Evolutionary conservation across 2,113 vertebrate genomes (phyloP).

Genomic region (Dolichotis patagonum): DNA sequence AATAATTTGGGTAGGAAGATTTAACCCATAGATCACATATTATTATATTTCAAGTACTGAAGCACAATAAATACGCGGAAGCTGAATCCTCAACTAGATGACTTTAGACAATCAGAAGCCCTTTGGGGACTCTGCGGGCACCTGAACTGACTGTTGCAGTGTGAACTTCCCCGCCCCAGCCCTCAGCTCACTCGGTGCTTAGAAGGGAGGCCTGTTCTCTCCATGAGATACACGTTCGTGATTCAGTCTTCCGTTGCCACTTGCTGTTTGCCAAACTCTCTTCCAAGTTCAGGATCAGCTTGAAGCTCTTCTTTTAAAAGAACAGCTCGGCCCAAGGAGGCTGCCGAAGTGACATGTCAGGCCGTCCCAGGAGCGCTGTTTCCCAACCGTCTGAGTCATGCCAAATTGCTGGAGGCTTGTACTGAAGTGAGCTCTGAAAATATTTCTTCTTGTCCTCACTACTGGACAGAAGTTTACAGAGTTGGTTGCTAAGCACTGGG

Average conservation of each 20-base stretch:
- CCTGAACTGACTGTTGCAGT: accelerated
- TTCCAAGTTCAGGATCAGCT: conserved; percentile 50
- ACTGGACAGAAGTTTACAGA: background rate
- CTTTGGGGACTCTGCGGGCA: background rate
- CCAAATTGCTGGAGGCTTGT: conserved; percentile 58
- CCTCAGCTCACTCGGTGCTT: accelerated
- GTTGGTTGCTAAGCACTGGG: background rate
- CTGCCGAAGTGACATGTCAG: conserved; percentile 29
- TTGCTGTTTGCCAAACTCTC: conserved; percentile 22
- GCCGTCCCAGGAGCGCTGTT: conserved; percentile 27
- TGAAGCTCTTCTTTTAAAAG: conserved; percentile 51
- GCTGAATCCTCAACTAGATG: too few species aligned
- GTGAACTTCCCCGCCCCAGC: background rate
- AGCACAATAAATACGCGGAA: background rate
- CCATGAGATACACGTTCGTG: background rate
- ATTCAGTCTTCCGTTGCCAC: background rate
- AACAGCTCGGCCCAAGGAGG: conserved; percentile 9
- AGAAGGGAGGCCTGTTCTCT: background rate
- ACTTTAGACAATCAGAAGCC: background rate
- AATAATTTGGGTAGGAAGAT: background rate
- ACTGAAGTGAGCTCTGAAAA: background rate
- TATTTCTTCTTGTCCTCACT: background rate
- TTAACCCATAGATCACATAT: background rate
- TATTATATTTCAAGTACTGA: background rate
- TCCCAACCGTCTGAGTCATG: conserved; percentile 43